phyloP scores from a whole-genome alignment of 2,113 vertebrate species.

The Seriola aureovittata region DNA sequence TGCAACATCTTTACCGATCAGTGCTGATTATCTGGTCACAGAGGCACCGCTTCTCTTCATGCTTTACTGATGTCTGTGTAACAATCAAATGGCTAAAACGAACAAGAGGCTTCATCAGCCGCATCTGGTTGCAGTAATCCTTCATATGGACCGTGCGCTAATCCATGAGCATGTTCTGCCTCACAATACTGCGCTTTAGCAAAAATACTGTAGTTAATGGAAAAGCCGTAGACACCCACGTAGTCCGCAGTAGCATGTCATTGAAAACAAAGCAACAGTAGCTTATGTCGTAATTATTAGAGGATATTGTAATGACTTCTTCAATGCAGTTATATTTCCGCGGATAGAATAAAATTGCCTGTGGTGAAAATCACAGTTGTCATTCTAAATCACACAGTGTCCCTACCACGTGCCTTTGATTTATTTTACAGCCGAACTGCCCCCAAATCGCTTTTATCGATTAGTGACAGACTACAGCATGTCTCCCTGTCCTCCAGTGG shows the following conservation, averaged over 20 bases:
- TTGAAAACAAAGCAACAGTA: background rate
- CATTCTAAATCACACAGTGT: background rate
- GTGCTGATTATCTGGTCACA: background rate
- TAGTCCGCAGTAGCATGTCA: background rate
- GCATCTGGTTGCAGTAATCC: slow-evolving; percentile 38
- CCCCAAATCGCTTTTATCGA: background rate
- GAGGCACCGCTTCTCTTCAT: background rate
- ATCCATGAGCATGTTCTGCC: slow-evolving; percentile 2
- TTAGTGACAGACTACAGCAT: background rate
- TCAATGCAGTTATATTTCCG: background rate
- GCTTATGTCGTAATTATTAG: background rate
- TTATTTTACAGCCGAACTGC: background rate
- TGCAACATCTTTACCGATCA: background rate
- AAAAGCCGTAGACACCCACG: background rate
- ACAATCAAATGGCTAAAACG: background rate
- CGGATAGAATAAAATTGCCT: background rate
- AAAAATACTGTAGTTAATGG: background rate
- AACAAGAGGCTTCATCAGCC: slow-evolving; percentile 15
- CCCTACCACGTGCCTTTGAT: background rate
- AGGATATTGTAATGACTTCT: background rate
- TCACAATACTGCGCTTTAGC: background rate
- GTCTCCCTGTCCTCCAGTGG: background rate
- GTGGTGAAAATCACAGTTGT: background rate
- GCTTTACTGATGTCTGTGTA: rapidly evolving
- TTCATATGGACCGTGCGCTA: slow-evolving; percentile 2